A percentile compares a stretch with the other conserved stretches of the same genome.
Evolutionary conservation across 2,888 invertebrate genomes (phyloP).

Genomic region (Trichacis sp.): DNA sequence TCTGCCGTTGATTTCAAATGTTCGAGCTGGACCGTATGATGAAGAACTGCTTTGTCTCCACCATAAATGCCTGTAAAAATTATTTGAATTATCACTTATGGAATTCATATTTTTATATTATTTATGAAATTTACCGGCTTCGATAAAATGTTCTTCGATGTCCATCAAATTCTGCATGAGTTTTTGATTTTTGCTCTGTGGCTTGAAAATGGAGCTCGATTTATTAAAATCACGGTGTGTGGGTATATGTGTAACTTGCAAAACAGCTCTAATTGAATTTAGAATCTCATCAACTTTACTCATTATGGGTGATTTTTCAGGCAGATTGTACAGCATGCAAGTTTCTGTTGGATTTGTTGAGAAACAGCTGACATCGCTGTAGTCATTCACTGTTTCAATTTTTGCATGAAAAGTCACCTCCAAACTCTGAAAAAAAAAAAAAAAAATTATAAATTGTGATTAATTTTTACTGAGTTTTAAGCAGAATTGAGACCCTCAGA

Average conservation of each 20-base stretch:
- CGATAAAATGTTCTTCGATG: slow-evolving; percentile 70
- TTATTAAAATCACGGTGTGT: slow-evolving; percentile 3
- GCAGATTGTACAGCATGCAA: slow-evolving; percentile 52
- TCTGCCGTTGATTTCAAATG: slow-evolving; percentile 72
- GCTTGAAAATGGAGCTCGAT: slow-evolving; percentile 58
- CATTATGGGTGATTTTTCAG: not conserved
- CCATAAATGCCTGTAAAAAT: slow-evolving; percentile 72
- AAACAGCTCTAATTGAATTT: not conserved
- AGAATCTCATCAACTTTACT: not conserved
- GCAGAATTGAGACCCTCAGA: too few relatives aligned
- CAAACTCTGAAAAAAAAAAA: slow-evolving; percentile 69
- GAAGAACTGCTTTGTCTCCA: slow-evolving; percentile 73
- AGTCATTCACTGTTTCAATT: slow-evolving; percentile 77
- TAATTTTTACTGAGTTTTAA: too few relatives aligned
- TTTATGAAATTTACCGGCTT: slow-evolving; percentile 71
- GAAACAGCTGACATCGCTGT: slow-evolving; percentile 71
- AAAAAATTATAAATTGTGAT: too few relatives aligned
- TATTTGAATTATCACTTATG: not conserved
- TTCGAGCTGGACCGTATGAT: slow-evolving; percentile 75
- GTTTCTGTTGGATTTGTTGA: slow-evolving; percentile 70
- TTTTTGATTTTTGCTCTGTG: slow-evolving; percentile 47
- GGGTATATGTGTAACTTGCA: not conserved
- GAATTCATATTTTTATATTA: not conserved
- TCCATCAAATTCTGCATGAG: slow-evolving; percentile 70
- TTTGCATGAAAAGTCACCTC: slow-evolving; percentile 82